Conservation (phyloP, 2,113 vertebrate genomes). For the Grammomys surdaster region DNA sequence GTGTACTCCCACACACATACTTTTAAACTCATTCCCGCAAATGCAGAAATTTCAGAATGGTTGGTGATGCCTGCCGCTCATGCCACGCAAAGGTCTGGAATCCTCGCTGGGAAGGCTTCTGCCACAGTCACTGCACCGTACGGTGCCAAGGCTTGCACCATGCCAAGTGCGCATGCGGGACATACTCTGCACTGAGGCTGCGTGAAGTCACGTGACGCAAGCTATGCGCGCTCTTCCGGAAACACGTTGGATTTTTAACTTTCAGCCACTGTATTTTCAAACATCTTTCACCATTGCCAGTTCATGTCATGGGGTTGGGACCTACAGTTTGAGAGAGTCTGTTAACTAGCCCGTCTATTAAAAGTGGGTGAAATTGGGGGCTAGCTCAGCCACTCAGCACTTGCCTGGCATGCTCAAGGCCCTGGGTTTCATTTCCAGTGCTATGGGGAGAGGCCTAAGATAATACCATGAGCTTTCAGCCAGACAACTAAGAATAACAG, state of each 20-base stretch:
- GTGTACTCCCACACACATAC: neutral
- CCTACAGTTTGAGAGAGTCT: neutral
- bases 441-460: neutral
- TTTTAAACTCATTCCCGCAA: neutral
- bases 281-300: neutral
- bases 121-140: too few relatives aligned
- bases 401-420: neutral
- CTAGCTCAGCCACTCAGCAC: neutral
- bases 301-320: neutral
- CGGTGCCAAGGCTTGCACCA: neutral
- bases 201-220: neutral
- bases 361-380: neutral
- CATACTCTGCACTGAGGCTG: neutral
- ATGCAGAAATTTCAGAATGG: neutral
- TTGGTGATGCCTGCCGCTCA: neutral
- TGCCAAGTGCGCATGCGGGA: neutral
- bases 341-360: neutral
- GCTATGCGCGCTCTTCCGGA: neutral
- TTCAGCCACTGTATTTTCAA: neutral
- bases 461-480: neutral
- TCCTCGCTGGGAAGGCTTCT: too few relatives aligned
- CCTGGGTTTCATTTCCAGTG: neutral
- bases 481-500: neutral
- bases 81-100: neutral
- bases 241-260: neutral